phyloP scores from a whole-genome alignment of 2,113 vertebrate genomes.

The Vulpes vulpes region DNA sequence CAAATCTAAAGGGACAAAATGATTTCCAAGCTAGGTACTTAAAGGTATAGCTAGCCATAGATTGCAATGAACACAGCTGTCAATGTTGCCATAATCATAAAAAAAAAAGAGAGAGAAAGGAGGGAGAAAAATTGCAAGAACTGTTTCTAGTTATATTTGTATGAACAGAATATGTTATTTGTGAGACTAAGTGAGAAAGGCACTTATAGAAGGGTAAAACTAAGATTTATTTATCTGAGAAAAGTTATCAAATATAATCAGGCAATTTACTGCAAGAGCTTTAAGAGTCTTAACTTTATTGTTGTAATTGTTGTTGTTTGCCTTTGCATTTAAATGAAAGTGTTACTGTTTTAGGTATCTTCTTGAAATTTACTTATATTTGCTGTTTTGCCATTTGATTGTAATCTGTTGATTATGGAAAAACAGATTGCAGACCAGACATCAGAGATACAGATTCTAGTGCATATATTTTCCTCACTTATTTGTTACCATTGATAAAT shows the following conservation, averaged over 20 bases:
- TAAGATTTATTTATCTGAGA: conserved; percentile 72
- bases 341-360: background rate
- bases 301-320: conserved; percentile 16
- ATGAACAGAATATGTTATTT: conserved; percentile 74
- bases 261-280: conserved; percentile 64
- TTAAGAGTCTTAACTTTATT: conserved; percentile 42
- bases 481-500: background rate
- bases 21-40: conserved; percentile 85
- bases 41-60: conserved; percentile 83
- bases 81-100: conserved; percentile 79
- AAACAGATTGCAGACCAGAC: background rate
- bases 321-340: conserved; percentile 62
- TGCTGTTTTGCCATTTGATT: conserved; percentile 1
- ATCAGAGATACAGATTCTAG: background rate
- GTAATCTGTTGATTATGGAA: background rate
- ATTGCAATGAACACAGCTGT: conserved; percentile 79
- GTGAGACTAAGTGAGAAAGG: conserved; percentile 57
- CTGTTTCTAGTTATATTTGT: conserved; percentile 64
- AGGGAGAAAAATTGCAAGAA: conserved; percentile 68
- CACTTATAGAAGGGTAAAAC: conserved; percentile 46
- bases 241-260: conserved; percentile 62
- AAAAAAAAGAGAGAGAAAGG: conserved; percentile 32
- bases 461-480: background rate
- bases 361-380: background rate
- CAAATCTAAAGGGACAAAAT: conserved; percentile 84